phyloP scores from a whole-genome alignment of 2,113 vertebrate species.

The Eudyptes chrysolophus region DNA sequence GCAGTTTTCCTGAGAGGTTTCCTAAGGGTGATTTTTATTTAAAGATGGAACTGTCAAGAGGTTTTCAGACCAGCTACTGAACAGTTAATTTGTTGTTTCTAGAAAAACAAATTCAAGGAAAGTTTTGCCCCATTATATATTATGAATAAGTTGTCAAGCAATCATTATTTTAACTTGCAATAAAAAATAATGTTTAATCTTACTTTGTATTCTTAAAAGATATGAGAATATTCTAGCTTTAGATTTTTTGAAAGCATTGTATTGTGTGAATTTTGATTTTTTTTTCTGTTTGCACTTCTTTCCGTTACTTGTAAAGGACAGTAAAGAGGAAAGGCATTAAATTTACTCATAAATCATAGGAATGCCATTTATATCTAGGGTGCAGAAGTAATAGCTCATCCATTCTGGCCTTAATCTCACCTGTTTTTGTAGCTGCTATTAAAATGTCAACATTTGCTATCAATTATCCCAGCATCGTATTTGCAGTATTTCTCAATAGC shows the following conservation, averaged over 20 bases:
- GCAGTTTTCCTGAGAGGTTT: neutral
- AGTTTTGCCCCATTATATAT: neutral
- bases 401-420: neutral
- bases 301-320: neutral
- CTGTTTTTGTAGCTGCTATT: neutral
- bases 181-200: neutral
- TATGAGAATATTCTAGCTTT: neutral
- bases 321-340: neutral
- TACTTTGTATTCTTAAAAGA: neutral
- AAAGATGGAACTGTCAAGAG: neutral
- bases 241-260: neutral
- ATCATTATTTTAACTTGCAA: neutral
- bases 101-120: neutral
- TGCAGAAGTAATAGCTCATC: neutral
- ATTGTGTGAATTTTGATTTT: neutral
- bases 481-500: neutral
- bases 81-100: conserved; percentile 41
- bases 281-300: neutral
- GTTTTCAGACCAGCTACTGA: neutral
- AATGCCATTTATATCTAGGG: neutral
- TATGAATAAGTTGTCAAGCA: neutral
- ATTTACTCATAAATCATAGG: neutral
- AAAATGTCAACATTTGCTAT: neutral
- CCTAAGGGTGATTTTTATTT: neutral
- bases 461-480: neutral